Evolutionary conservation across 1,140 invertebrate genomes (phyloP).

Genomic region (Oedothorax gibbosus): DNA sequence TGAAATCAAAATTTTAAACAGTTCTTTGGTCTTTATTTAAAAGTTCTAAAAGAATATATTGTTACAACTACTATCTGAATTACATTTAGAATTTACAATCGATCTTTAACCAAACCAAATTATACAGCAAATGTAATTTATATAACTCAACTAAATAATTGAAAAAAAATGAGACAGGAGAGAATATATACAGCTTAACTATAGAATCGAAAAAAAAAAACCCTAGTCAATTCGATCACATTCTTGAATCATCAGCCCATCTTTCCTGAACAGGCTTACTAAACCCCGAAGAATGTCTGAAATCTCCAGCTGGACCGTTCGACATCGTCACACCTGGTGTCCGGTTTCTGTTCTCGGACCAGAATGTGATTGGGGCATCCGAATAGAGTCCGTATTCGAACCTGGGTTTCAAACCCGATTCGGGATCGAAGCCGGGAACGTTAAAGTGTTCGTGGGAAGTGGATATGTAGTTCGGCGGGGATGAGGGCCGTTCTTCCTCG

Average conservation of each 20-base stretch:
- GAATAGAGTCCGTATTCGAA: conserved; percentile 39
- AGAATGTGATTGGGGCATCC: conserved; percentile 17
- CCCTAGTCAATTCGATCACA: not conserved
- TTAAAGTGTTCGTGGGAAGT: conserved; percentile 35
- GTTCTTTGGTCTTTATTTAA: too few species aligned
- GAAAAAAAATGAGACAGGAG: too few species aligned
- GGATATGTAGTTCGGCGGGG: conserved; percentile 13
- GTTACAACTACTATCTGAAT: too few species aligned
- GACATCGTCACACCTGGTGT: conserved; percentile 26
- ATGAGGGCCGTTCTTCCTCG: not conserved
- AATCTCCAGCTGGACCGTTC: conserved; percentile 17
- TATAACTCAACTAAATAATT: too few species aligned
- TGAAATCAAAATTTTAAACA: too few species aligned
- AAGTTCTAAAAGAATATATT: too few species aligned
- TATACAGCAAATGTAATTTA: too few species aligned
- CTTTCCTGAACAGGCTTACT: conserved; percentile 5
- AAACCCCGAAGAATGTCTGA: conserved; percentile 8
- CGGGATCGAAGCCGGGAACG: conserved; percentile 49
- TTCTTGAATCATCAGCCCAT: conserved; percentile 3
- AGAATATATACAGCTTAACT: too few species aligned
- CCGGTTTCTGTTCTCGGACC: conserved; percentile 33
- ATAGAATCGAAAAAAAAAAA: too few species aligned
- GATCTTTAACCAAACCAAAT: too few species aligned
- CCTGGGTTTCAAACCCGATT: conserved; percentile 24
- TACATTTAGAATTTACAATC: too few species aligned